phyloP scores from a whole-genome alignment of 2,113 vertebrate species.

The Periophthalmus modestus region DNA sequence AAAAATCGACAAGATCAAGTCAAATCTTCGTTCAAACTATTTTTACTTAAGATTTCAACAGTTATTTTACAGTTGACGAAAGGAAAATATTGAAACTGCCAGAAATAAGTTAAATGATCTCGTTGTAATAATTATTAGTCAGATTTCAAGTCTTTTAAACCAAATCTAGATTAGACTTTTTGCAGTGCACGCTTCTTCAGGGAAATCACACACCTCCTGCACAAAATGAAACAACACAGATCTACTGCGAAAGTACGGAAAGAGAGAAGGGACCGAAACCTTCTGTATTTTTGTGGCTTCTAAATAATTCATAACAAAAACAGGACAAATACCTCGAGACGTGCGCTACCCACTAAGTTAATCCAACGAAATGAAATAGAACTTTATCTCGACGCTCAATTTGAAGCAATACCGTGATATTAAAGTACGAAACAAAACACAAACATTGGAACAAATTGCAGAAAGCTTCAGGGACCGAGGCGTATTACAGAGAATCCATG shows the following conservation, averaged over 20 bases:
- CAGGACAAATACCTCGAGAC: slow-evolving; percentile 81
- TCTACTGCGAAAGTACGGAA: slow-evolving; percentile 36
- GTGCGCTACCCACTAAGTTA: slow-evolving; percentile 71
- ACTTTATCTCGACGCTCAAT: slow-evolving; percentile 78
- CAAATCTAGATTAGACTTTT: not conserved
- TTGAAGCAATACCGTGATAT: slow-evolving; percentile 81
- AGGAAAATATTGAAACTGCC: too few species aligned
- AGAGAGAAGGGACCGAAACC: slow-evolving; percentile 60
- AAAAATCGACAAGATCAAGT: too few species aligned
- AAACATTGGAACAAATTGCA: slow-evolving; percentile 80
- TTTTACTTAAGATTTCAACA: too few species aligned
- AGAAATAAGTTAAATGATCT: too few species aligned
- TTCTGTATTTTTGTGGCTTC: slow-evolving; percentile 59
- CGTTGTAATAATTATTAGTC: too few species aligned
- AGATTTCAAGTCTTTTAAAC: too few species aligned
- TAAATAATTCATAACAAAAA: slow-evolving; percentile 85
- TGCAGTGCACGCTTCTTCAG: slow-evolving; percentile 75
- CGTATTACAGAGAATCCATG: slow-evolving; percentile 64
- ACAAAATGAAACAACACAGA: slow-evolving; percentile 77
- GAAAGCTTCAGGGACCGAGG: slow-evolving; percentile 69
- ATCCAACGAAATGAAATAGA: slow-evolving; percentile 81
- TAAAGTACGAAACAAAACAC: slow-evolving; percentile 78
- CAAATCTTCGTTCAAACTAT: too few species aligned
- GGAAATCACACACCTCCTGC: slow-evolving; percentile 72
- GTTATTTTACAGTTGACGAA: too few species aligned